Base-by-base conservation (phyloP, 2,888 invertebrate species). In the Trichopria drosophilae region DNA sequence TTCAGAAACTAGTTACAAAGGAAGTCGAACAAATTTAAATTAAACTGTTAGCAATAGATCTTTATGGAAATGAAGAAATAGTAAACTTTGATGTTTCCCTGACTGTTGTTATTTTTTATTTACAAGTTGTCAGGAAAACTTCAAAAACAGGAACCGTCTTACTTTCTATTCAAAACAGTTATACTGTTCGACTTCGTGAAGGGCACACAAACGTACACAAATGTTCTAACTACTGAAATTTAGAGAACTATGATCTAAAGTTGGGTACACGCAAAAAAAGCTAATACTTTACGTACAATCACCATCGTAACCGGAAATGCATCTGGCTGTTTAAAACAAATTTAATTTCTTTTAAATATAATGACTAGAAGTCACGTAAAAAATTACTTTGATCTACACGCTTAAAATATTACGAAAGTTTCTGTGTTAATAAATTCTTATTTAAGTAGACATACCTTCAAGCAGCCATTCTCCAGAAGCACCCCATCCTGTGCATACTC, bases 401-500 rank as follows among this genome's bases (percentile, higher is more conserved):
- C n/a, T 35, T 24, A 2, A 13, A 16, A 35, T 20, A 24, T 16
- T 36, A 26, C 23, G 7, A 47, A 47, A 29, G 22, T 24, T 10
- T 6, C 18, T 35, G 12, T 35, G 4, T 16, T 16, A 16, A 5
- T 35, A 35, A 6, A 13, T 6, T 13, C 18, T 35, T 6, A 16
- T 35, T 13, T 15, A 41, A 5, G 24, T 29, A 31, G 19, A 64
- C 66, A 65, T 79, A 88, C 88, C 86, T 79, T 90, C 88, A 63
- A 92, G 82, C 58, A 87, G 79, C 92, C 92, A 93, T 31, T 85
- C 81, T 24, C 92, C 92, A 44, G 77, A 79, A 9, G 91, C 87
- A 13, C 92, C 92, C 89, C 90, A 92, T 39, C 90, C 91, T 35
- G 92, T 92, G 77, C 90, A 88, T 22, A 91, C 82, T 34, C 91